A percentile compares a stretch with the other conserved stretches of the same genome.
These are phyloP conservation scores for Latrodectus geometricus DNA, from an alignment of 1,140 invertebrate species.

Conservation along the genomic window DNA sequence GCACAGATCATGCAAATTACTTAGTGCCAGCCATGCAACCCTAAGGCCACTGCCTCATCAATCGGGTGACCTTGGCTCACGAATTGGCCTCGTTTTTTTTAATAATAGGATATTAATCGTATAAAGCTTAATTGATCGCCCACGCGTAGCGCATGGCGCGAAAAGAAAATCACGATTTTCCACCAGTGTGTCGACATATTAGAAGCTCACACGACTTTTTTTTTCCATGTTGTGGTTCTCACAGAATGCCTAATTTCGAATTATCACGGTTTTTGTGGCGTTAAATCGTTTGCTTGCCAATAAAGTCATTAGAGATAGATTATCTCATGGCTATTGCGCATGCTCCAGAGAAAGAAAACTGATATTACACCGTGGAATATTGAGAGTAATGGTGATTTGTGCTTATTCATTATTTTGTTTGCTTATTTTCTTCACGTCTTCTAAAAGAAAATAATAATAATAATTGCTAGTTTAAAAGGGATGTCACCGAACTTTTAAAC, in stretches of 20 bases:
- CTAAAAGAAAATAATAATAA: too few species aligned
- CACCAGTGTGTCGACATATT: background rate
- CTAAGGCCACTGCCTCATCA: background rate
- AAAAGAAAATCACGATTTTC: slow-evolving; percentile 10
- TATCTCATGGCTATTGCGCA: too few species aligned
- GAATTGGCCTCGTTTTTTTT: background rate
- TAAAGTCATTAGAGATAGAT: background rate
- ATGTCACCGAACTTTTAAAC: too few species aligned
- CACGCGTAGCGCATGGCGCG: slow-evolving; percentile 1
- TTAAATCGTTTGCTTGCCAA: slow-evolving; percentile 12
- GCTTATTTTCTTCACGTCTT: too few species aligned
- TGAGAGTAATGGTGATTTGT: too few species aligned
- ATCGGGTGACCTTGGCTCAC: background rate
- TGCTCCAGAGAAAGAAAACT: background rate
- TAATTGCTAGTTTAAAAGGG: too few species aligned
- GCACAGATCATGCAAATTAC: slow-evolving; percentile 5
- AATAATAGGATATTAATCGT: slow-evolving; percentile 12
- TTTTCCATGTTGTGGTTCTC: background rate
- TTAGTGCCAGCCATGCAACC: background rate
- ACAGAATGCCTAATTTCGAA: background rate
- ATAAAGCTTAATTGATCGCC: slow-evolving; percentile 35
- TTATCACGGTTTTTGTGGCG: slow-evolving; percentile 1
- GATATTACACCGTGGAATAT: too few species aligned
- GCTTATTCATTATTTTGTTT: too few species aligned
- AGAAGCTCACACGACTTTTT: background rate